These are phyloP conservation scores for Nymphalis io DNA, from an alignment of 1,140 invertebrate species.

Conservation along the genomic window DNA sequence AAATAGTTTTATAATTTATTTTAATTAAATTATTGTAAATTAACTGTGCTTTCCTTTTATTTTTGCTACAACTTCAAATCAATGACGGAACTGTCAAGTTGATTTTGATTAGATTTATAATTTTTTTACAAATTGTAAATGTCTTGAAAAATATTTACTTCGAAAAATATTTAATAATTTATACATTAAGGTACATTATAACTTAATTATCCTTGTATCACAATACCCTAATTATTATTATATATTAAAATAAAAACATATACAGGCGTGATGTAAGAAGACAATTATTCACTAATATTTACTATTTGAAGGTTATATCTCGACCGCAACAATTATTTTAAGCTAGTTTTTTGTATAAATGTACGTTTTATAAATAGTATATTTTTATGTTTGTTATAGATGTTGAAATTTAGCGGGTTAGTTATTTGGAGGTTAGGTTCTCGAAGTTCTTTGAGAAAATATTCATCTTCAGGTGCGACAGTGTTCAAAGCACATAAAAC, in stretches of 20 bases:
- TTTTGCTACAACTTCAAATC: constrained; percentile 16
- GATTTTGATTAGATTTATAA: background rate
- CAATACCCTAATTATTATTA: background rate
- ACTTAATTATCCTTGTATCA: constrained; percentile 3
- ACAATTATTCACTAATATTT: constrained; percentile 41
- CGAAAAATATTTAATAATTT: constrained; percentile 19
- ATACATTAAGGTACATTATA: constrained; percentile 31
- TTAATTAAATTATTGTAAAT: background rate
- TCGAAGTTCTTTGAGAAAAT: constrained; percentile 60
- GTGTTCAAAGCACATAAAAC: constrained; percentile 62
- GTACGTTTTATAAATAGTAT: background rate
- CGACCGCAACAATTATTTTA: background rate
- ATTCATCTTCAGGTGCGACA: constrained; percentile 59
- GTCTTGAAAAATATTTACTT: constrained; percentile 40
- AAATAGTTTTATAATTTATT: background rate
- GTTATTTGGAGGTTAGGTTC: constrained; percentile 78
- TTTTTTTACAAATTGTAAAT: constrained; percentile 38
- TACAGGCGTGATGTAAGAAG: constrained; percentile 70
- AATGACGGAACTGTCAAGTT: constrained; percentile 22
- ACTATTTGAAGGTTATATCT: constrained; percentile 22
- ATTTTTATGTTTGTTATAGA: constrained; percentile 52
- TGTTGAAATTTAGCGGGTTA: constrained; percentile 75
- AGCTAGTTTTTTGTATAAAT: background rate
- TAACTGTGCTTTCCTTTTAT: constrained; percentile 15
- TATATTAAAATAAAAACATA: constrained; percentile 23